Evolutionary conservation across 2,797 vertebrate species (phyloP), one percentile per base, ranked within the genome.

Genomic region (Psittacula derbiana): DNA sequence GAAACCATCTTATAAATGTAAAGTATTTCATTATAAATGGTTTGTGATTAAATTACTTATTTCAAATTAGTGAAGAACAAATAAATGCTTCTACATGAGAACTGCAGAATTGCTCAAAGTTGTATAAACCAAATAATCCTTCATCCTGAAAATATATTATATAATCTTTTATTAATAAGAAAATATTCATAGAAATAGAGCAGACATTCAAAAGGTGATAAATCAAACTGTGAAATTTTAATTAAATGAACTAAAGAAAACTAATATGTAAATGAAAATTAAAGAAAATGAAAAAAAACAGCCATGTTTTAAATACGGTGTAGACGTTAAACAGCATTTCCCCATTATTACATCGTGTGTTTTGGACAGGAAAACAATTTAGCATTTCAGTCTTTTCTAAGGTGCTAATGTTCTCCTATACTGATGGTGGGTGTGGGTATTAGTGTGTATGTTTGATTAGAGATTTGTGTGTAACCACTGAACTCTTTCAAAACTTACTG

Each of bases 221-320:
- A 87, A 64, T 19, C 36, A 71, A 66, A 8, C 10, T 57, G 36
- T 65, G 6, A 6, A 17, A 44, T 43, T 61, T 65, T 50, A 73
- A 43, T 44, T 19, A 21, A 50, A 53, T 4, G 16, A 40, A 41
- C 11, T n/a, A 65, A 61, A 66, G 28, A 0, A 70, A 62, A 55
- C 3, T 27, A 33, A 49, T 53, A 33, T 20, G 7, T 4, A 71
- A 44, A 70, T 57, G 43, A 41, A 85, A 85, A 30, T 23, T 10
- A 49, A 78, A 52, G 9, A 21, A 44, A n/a, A 46, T 23, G n/a
- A 46, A 52, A 10, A 23, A 21, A 21, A 5, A 2, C 33, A 58
- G 0, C 0, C 10, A 12, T 12, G 3, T 8, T 75, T 81, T 28
- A 67, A 75, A 55, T 28, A 36, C 14, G 1, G 1, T n/a, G 4